These are phyloP conservation scores for Crossocerus cetratus DNA, from an alignment of 2,888 invertebrate species.

Conservation along the genomic window DNA sequence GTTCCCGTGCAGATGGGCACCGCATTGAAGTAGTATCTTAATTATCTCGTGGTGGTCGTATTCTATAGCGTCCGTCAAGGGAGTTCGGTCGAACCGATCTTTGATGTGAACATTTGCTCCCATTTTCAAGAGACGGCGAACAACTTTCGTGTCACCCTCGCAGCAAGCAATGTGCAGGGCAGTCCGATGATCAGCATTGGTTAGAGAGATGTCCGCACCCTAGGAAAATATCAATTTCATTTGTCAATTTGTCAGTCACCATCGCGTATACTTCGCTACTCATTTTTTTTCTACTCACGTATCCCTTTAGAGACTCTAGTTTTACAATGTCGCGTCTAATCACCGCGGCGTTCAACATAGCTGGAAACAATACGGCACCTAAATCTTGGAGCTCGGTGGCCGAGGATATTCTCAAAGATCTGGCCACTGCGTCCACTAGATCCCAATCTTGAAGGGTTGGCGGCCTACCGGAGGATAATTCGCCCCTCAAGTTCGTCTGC, in stretches of 20 bases:
- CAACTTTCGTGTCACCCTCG: slow-evolving; percentile 83
- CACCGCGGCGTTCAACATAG: slow-evolving; percentile 84
- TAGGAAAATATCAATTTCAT: slow-evolving; percentile 56
- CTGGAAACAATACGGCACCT: slow-evolving; percentile 83
- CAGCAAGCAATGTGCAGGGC: slow-evolving; percentile 89
- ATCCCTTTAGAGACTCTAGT: slow-evolving; percentile 76
- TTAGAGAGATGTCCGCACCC: slow-evolving; percentile 87
- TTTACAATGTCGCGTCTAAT: slow-evolving; percentile 78
- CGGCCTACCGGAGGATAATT: slow-evolving; percentile 81
- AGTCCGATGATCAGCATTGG: slow-evolving; percentile 87
- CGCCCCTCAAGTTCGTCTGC: slow-evolving; percentile 87
- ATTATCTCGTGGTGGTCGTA: slow-evolving; percentile 83
- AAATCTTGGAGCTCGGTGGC: slow-evolving; percentile 80
- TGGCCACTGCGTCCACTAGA: slow-evolving; percentile 81
- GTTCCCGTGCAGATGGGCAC: slow-evolving; percentile 84
- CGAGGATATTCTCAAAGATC: slow-evolving; percentile 79
- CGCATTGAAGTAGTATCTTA: slow-evolving; percentile 83
- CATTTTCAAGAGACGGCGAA: slow-evolving; percentile 85
- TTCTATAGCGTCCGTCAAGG: slow-evolving; percentile 84
- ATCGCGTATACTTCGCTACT: neutral
- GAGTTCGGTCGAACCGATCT: slow-evolving; percentile 85
- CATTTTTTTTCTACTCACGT: slow-evolving; percentile 71
- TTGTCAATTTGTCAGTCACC: neutral
- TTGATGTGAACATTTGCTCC: slow-evolving; percentile 91
- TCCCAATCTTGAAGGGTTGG: slow-evolving; percentile 76